Base-by-base conservation (phyloP, 2,888 invertebrate species). In the Diarsia brunnea region DNA sequence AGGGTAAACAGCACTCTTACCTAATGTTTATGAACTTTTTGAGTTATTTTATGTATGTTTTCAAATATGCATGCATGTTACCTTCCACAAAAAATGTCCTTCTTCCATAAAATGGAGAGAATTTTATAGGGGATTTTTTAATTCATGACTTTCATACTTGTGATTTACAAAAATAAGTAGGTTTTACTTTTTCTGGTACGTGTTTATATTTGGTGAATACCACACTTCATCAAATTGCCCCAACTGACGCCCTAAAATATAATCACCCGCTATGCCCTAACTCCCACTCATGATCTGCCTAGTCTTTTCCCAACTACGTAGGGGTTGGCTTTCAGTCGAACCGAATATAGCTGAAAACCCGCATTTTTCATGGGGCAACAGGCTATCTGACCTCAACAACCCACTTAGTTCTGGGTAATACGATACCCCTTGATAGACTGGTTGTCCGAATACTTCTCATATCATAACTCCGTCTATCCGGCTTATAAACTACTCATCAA, bases 1-100 rank as follows among this genome's bases (percentile, higher is more conserved):
- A 5, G 80, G 73, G 81, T 81, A 77, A 45, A 64, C 70, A 77
- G 69, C 27, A 71, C 51, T 75, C 55, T 53, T 19, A 31, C 49
- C 31, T 53, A 24, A 72, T 53, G 47, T 68, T 60, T 69, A 61
- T 45, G 7, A 58, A 66, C 7, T 61, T 68, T 63, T 63, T 43
- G 27, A 53, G 12, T 66, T 43, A 55, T 64, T 31, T 45, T 58
- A 58, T 8, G 55, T 27, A 3, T 58, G 4, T 27, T 27, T 58
- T 58, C 27, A 58, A 58, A 58, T 58, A 58, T 58, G 16, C 58
- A 58, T 27, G 58, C 16, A 58, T 24, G 27, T 58, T 8, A 58
- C 58, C 27, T 27, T 58, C 1, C 8, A 27, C 27, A 27, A 58
- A 27, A 58, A 58, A 58, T n/a, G n/a, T 24, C 27, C 16, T 58